A percentile compares a stretch with the other conserved stretches of the same genome.
phyloP scores from a whole-genome alignment of 2,113 vertebrate genomes.

The Lophura nycthemera region DNA sequence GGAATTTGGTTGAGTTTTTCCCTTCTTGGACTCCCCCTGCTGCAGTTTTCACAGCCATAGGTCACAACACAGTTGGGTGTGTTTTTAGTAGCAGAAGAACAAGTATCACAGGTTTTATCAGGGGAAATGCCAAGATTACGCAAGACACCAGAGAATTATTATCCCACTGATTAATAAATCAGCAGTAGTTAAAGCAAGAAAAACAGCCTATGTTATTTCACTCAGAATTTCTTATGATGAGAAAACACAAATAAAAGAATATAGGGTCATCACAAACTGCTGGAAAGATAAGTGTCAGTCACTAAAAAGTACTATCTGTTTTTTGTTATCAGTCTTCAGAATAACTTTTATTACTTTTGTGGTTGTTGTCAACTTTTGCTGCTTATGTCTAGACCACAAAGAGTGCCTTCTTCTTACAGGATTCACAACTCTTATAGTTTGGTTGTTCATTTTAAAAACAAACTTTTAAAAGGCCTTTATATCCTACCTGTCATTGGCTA shows the following conservation, averaged over 20 bases:
- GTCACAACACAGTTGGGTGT: neutral
- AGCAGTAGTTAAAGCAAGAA: neutral
- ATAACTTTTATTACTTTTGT: neutral
- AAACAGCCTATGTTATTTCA: neutral
- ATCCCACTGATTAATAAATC: neutral
- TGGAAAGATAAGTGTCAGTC: neutral
- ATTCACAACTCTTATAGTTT: neutral
- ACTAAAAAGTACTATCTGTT: neutral
- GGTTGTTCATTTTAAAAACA: neutral
- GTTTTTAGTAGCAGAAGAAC: slow-evolving; percentile 19
- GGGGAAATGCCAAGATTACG: neutral
- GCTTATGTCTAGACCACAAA: neutral
- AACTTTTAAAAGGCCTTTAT: neutral
- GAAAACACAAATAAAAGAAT: neutral
- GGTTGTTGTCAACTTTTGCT: neutral
- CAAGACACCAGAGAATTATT: neutral
- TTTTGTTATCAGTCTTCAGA: neutral
- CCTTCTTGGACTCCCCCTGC: neutral
- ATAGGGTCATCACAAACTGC: neutral
- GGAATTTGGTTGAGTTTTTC: slow-evolving; percentile 17
- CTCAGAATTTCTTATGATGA: neutral
- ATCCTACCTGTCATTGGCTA: neutral
- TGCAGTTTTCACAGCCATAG: neutral
- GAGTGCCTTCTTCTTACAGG: neutral
- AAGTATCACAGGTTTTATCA: slow-evolving; percentile 26